A percentile compares a stretch with the other conserved stretches of the same genome.
Evolutionary conservation across 2,113 vertebrate species (phyloP).

Genomic region (Crotalus tigris): DNA sequence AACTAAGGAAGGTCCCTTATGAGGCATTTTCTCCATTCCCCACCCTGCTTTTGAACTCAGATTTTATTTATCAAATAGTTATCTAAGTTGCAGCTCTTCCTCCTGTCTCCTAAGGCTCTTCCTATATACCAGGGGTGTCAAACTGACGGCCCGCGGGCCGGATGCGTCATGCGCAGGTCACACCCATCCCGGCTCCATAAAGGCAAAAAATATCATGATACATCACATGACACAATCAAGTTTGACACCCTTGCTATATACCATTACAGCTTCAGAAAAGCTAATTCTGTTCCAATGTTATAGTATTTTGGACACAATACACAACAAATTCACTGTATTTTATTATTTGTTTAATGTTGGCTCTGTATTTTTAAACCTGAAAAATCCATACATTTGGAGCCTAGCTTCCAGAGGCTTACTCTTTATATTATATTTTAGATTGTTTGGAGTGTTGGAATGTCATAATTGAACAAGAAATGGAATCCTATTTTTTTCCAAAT

Average conservation of each 20-base stretch:
- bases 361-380: background rate
- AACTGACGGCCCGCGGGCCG: too few relatives aligned
- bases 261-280: background rate
- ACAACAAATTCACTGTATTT: background rate
- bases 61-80: background rate
- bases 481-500: background rate
- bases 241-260: background rate
- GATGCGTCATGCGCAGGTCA: too few relatives aligned
- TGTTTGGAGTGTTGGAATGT: background rate
- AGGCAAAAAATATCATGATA: too few relatives aligned
- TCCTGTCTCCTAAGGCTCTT: background rate
- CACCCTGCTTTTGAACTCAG: background rate
- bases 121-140: background rate
- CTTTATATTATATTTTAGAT: background rate
- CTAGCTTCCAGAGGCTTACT: background rate
- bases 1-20: background rate
- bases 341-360: background rate
- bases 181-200: too few relatives aligned
- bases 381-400: background rate
- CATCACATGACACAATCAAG: too few relatives aligned
- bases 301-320: background rate
- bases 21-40: background rate
- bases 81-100: background rate
- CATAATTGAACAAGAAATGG: background rate
- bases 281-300: background rate